phyloP scores from a whole-genome alignment of 2,888 invertebrate species.

The Heliconius charithonia region DNA sequence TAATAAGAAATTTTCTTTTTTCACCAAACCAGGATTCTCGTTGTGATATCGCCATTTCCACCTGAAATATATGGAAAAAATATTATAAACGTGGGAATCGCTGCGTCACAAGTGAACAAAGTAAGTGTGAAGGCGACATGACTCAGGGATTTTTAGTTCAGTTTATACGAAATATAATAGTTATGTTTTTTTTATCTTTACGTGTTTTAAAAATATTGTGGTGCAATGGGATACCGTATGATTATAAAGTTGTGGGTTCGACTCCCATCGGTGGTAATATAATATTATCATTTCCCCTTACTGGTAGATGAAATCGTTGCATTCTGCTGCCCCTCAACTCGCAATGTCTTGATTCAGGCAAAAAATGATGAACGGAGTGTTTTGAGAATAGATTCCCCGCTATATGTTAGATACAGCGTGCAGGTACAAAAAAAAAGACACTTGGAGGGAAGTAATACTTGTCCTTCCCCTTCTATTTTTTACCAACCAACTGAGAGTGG shows the following conservation, averaged over 20 bases:
- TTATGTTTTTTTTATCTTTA: too few relatives aligned
- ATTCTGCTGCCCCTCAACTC: too few relatives aligned
- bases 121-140: background rate
- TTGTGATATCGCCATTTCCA: background rate
- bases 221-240: too few relatives aligned
- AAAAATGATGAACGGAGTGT: too few relatives aligned
- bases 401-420: too few relatives aligned
- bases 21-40: background rate
- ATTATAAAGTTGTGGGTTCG: too few relatives aligned
- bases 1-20: background rate
- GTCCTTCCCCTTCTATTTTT: too few relatives aligned
- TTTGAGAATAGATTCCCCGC: too few relatives aligned
- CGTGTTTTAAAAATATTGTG: background rate
- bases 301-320: too few relatives aligned
- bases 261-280: too few relatives aligned
- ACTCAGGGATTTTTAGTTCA: background rate
- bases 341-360: too few relatives aligned
- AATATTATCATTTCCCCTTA: too few relatives aligned
- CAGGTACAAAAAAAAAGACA: background rate
- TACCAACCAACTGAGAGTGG: background rate
- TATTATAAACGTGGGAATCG: background rate
- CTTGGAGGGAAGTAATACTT: background rate
- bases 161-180: background rate
- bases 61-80: constrained; percentile 13
- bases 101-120: background rate